Conservation (phyloP, 2,797 vertebrate genomes). For the Okamejei kenojei region DNA sequence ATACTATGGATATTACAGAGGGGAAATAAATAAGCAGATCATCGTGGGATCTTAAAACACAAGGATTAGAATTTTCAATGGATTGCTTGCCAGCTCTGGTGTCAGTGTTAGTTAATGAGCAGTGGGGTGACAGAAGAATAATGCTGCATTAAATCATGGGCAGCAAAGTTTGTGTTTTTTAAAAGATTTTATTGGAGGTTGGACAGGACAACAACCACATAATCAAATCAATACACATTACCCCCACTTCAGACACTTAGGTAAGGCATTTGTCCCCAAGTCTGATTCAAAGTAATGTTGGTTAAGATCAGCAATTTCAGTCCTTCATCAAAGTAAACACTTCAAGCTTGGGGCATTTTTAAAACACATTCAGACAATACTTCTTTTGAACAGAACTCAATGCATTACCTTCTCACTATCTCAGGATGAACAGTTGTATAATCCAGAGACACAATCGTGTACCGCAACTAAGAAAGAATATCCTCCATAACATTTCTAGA, state of each 20-base stretch:
- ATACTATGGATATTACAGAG: too few relatives aligned
- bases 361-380: too few relatives aligned
- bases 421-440: background rate
- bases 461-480: background rate
- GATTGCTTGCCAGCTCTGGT: too few relatives aligned
- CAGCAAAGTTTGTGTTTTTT: background rate
- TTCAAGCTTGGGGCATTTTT: background rate
- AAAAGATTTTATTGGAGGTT: background rate
- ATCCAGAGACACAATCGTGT: background rate
- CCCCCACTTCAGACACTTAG: conserved; percentile 41
- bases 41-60: too few relatives aligned
- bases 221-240: background rate
- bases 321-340: background rate
- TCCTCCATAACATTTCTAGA: background rate
- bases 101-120: too few relatives aligned
- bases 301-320: background rate
- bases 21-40: too few relatives aligned
- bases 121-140: background rate
- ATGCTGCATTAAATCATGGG: background rate
- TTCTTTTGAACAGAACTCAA: background rate
- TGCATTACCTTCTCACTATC: background rate
- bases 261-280: background rate
- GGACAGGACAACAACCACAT: background rate
- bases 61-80: too few relatives aligned
- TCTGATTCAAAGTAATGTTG: background rate